Conservation (phyloP, 2,797 vertebrate species). For the Ceryle rudis region DNA sequence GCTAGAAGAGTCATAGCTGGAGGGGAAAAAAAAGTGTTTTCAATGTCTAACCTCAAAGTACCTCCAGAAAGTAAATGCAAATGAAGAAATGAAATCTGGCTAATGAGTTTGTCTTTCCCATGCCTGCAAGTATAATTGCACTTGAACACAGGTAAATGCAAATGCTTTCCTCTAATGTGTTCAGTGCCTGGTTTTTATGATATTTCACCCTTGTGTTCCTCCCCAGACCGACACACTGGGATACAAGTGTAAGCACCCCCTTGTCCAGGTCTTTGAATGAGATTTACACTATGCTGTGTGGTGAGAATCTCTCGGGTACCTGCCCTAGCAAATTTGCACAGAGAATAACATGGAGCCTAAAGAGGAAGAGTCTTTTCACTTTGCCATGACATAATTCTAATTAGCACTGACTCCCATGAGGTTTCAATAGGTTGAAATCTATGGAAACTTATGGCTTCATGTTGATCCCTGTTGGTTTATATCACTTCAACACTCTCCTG, state of each 20-base stretch:
- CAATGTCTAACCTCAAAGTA: neutral
- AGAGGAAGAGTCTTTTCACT: neutral
- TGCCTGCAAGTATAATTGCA: neutral
- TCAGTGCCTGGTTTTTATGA: neutral
- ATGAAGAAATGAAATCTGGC: neutral
- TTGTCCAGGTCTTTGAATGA: neutral
- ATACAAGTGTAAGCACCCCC: neutral
- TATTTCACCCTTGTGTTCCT: neutral
- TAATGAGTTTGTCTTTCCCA: neutral
- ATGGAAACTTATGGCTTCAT: neutral
- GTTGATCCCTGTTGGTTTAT: neutral
- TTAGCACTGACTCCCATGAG: neutral
- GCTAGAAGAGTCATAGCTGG: neutral
- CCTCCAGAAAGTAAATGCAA: neutral
- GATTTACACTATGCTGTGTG: neutral
- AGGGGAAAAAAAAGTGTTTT: neutral
- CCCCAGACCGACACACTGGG: neutral
- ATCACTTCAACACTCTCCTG: neutral
- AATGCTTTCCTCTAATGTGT: neutral
- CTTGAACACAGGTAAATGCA: neutral
- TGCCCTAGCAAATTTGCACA: neutral
- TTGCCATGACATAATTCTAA: neutral
- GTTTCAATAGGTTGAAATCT: neutral
- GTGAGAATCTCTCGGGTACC: neutral
- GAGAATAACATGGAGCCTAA: neutral